Evolutionary conservation across 35 echinoderm and acorn worm genomes (phyloP).

Genomic region (Ophiothrix spiculata): DNA sequence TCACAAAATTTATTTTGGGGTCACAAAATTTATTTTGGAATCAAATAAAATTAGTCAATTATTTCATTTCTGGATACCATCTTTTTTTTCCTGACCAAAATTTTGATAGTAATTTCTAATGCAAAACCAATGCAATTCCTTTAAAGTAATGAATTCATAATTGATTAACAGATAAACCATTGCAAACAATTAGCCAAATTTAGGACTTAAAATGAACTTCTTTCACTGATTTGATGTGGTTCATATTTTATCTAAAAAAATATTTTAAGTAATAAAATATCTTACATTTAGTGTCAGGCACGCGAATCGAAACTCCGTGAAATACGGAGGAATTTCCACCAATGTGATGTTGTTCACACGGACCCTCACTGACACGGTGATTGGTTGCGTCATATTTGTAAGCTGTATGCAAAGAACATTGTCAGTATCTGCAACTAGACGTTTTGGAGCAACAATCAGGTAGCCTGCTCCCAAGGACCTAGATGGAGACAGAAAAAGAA

Average conservation of each 20-base stretch:
- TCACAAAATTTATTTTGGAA: too few species aligned
- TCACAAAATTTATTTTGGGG: too few species aligned
- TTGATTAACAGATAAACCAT: too few species aligned
- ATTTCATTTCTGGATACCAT: too few species aligned
- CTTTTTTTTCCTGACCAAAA: not conserved
- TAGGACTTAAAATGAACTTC: not conserved
- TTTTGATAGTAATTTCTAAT: not conserved
- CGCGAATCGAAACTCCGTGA: constrained; percentile 64
- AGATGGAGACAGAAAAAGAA: not conserved
- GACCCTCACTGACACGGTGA: constrained; percentile 49
- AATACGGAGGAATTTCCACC: constrained; percentile 33
- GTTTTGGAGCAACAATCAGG: constrained; percentile 62
- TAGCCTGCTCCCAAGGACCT: constrained; percentile 37
- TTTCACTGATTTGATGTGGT: not conserved
- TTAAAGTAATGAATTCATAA: not conserved
- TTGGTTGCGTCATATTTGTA: constrained; percentile 64
- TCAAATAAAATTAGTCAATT: too few species aligned
- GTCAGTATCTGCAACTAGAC: constrained; percentile 41
- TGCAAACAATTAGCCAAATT: too few species aligned
- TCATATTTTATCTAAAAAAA: not conserved
- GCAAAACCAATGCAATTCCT: not conserved
- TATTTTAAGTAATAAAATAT: constrained; percentile 6
- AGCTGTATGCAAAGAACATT: constrained; percentile 65
- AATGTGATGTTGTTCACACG: not conserved
- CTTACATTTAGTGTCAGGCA: constrained; percentile 60